A percentile compares a stretch with the other conserved stretches of the same genome.
These are phyloP conservation scores for Teinopalpus imperialis DNA, from an alignment of 2,888 invertebrate species.

Conservation along the genomic window DNA sequence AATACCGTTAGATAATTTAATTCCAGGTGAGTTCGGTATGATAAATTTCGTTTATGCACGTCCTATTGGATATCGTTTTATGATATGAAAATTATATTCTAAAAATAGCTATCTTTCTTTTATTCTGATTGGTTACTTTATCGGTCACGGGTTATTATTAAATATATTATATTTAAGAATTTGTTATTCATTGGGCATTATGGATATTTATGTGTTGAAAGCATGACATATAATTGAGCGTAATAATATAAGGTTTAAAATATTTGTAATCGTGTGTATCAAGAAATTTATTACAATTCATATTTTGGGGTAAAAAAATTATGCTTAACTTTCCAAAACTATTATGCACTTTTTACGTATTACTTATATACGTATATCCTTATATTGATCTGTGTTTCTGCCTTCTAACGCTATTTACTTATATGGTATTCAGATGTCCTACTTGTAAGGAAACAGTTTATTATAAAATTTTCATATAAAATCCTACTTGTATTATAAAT, in stretches of 20 bases:
- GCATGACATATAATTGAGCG: no score
- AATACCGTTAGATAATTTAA: constrained; percentile 18
- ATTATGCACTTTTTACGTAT: no score
- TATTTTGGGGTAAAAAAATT: no score
- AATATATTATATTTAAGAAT: not conserved
- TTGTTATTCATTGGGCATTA: constrained; percentile 1
- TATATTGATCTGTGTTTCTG: no score
- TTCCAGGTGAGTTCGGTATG: constrained; percentile 3
- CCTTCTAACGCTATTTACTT: no score
- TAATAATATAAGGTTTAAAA: no score
- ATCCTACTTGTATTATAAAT: constrained; percentile 1
- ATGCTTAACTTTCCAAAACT: no score
- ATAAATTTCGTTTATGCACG: constrained; percentile 19
- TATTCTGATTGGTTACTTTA: constrained; percentile 3
- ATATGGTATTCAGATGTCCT: not conserved
- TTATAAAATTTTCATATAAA: not conserved
- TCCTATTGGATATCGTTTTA: constrained; percentile 7
- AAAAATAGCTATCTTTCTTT: not conserved
- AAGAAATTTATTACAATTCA: no score
- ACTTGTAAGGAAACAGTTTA: not conserved
- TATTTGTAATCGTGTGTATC: no score
- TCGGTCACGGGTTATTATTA: constrained; percentile 5
- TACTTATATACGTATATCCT: no score
- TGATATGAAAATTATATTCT: not conserved
- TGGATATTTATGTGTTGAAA: no score